Evolutionary conservation across 1,140 invertebrate species (phyloP).

Genomic region (Drosophila kohkoa): DNA sequence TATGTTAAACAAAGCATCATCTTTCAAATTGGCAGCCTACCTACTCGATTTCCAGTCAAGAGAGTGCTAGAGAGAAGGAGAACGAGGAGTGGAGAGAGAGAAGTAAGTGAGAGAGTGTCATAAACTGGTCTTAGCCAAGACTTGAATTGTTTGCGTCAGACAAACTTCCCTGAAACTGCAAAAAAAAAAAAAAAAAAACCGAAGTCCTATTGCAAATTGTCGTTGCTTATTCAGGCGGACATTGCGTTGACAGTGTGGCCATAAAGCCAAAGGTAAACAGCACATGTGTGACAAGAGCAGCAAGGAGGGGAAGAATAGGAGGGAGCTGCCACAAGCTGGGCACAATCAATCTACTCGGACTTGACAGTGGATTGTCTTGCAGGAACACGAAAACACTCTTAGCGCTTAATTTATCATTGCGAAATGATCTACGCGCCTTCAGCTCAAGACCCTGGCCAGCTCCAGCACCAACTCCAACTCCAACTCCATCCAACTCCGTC

Average conservation of each 20-base stretch:
- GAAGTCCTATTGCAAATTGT: slow-evolving; percentile 74
- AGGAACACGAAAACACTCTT: slow-evolving; percentile 83
- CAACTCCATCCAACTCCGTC: background rate
- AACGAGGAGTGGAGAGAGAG: slow-evolving; percentile 7
- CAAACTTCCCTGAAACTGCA: slow-evolving; percentile 40
- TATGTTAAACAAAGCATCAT: slow-evolving; percentile 83
- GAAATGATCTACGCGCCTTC: slow-evolving; percentile 73
- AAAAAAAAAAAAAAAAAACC: background rate
- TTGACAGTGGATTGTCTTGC: slow-evolving; percentile 81
- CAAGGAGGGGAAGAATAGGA: background rate
- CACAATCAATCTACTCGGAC: slow-evolving; percentile 80
- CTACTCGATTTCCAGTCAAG: slow-evolving; percentile 19
- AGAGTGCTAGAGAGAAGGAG: slow-evolving; percentile 1
- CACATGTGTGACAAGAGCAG: slow-evolving; percentile 32
- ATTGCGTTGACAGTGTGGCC: slow-evolving; percentile 75
- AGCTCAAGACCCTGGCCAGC: slow-evolving; percentile 14
- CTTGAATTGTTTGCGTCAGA: slow-evolving; percentile 56
- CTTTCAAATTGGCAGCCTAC: slow-evolving; percentile 58
- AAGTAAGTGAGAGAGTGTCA: slow-evolving; percentile 43
- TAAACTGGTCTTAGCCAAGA: slow-evolving; percentile 74
- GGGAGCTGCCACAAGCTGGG: slow-evolving; percentile 26
- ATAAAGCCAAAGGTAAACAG: slow-evolving; percentile 47
- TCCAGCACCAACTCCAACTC: background rate
- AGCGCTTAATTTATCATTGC: slow-evolving; percentile 84
- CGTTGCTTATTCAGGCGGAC: slow-evolving; percentile 62